These are phyloP conservation scores for Geotrupes spiniger DNA, from an alignment of 2,888 invertebrate genomes.

Conservation along the genomic window DNA sequence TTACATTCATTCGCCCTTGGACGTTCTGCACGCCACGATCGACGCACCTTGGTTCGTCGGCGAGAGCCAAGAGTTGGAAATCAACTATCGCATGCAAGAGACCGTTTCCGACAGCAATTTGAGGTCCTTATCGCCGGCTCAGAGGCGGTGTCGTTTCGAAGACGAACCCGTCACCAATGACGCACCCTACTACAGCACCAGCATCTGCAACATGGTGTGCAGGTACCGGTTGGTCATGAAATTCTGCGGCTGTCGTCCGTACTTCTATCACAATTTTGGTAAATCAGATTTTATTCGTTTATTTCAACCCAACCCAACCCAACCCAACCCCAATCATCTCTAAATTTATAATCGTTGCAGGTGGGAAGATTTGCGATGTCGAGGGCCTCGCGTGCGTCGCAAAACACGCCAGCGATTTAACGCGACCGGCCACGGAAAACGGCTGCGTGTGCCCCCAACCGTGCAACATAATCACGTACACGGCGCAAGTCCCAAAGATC, in stretches of 20 bases:
- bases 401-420: slow-evolving; percentile 42
- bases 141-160: slow-evolving; percentile 57
- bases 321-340: not conserved
- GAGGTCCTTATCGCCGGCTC: slow-evolving; percentile 47
- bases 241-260: slow-evolving; percentile 60
- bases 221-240: slow-evolving; percentile 53
- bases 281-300: too few relatives aligned
- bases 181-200: slow-evolving; percentile 56
- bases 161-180: slow-evolving; percentile 50
- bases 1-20: slow-evolving; percentile 60
- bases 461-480: slow-evolving; percentile 49
- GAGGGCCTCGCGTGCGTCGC: slow-evolving; percentile 57
- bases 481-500: slow-evolving; percentile 44
- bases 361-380: slow-evolving; percentile 52
- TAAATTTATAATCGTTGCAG: slow-evolving; percentile 36
- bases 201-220: slow-evolving; percentile 58
- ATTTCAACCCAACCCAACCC: too few relatives aligned
- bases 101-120: slow-evolving; percentile 53
- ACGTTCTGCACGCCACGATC: slow-evolving; percentile 53
- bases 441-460: slow-evolving; percentile 51
- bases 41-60: slow-evolving; percentile 38
- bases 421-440: slow-evolving; percentile 40
- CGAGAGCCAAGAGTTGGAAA: slow-evolving; percentile 48
- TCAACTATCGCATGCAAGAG: slow-evolving; percentile 52
- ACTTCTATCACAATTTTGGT: slow-evolving; percentile 60